Evolutionary conservation across 1,140 invertebrate genomes (phyloP), one percentile per base, ranked within the genome.

Genomic region (Magallana ariakensis): DNA sequence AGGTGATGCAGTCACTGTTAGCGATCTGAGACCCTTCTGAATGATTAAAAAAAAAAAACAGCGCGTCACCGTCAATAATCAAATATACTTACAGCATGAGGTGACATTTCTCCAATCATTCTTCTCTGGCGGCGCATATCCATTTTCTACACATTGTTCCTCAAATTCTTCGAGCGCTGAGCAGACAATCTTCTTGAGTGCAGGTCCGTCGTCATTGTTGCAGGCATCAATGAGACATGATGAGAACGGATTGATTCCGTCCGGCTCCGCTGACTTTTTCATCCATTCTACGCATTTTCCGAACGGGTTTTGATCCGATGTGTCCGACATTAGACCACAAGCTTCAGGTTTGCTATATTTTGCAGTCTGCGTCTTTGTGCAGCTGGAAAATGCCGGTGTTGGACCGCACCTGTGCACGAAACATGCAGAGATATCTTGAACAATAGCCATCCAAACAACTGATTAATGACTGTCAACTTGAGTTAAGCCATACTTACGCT

Each of bases 101-200:
- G 62, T 66, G n/a, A 66, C 19, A 22, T 66, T 66, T 66, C 62
- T n/a, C 62, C 62, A 66, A 22, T 19, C 22, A 66, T 66, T 66
- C 16, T 66, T 22, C n/a, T 66, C 62, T n/a, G 62, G 62, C 22
- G 62, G 62, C 9, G 62, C 62, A 19, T 66, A 66, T 4, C 62
- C 90, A 70, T n/a, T 62, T 8, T 88, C 84, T n/a, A 60, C 86
- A 66, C 90, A 90, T 58, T 85, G 70, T 33, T 66, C 62, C 57
- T 89, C 88, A 9, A 89, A 85, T n/a, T 82, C 83, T 55, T 89
- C 88, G 33, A 90, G n/a, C 15, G 81, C 58, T 70, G 85, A 60
- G 56, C 90, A 90, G 8, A 86, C 15, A 11, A 81, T 56, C n/a
- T 57, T 19, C n/a, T 80, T 56, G 22, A 62, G 56, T n/a, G 60